Conservation (phyloP, 2,797 vertebrate genomes). For the Novumbra hubbsi region DNA sequence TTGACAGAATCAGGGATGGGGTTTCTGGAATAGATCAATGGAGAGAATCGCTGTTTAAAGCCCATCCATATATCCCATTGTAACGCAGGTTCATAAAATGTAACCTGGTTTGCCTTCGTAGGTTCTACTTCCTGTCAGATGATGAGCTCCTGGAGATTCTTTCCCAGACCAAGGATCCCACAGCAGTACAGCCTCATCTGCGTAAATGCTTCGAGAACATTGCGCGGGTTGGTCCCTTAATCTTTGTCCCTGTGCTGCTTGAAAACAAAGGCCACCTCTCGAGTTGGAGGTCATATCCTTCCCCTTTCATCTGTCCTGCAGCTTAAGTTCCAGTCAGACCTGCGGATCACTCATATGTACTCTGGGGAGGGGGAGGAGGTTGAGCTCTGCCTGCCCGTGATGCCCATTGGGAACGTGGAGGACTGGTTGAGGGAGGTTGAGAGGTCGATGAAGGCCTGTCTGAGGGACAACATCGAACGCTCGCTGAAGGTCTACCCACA, state of each 20-base stretch:
- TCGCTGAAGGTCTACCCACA: conserved; percentile 78
- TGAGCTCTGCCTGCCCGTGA: conserved; percentile 70
- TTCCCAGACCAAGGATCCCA: conserved; percentile 90
- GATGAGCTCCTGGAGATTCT: conserved; percentile 92
- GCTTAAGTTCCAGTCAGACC: conserved; percentile 87
- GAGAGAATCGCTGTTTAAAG: background rate
- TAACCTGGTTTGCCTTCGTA: conserved; percentile 48
- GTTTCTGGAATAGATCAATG: no score
- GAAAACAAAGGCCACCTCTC: background rate
- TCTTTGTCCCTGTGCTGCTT: background rate
- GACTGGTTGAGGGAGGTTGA: conserved; percentile 88
- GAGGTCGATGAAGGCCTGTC: conserved; percentile 84
- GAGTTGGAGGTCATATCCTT: background rate
- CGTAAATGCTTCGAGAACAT: conserved; percentile 94
- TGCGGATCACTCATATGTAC: conserved; percentile 91
- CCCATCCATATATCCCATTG: background rate
- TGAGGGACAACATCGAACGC: conserved; percentile 80
- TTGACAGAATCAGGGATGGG: no score
- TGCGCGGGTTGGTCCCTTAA: conserved; percentile 68
- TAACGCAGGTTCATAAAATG: background rate
- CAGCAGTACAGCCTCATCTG: conserved; percentile 88
- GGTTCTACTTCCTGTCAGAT: conserved; percentile 95
- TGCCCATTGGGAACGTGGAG: conserved; percentile 84
- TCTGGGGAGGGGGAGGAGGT: conserved; percentile 91
- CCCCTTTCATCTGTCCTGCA: conserved; percentile 50